Base-by-base conservation (phyloP, 2,113 vertebrate genomes). In the Pseudorectes ferrugineus region DNA sequence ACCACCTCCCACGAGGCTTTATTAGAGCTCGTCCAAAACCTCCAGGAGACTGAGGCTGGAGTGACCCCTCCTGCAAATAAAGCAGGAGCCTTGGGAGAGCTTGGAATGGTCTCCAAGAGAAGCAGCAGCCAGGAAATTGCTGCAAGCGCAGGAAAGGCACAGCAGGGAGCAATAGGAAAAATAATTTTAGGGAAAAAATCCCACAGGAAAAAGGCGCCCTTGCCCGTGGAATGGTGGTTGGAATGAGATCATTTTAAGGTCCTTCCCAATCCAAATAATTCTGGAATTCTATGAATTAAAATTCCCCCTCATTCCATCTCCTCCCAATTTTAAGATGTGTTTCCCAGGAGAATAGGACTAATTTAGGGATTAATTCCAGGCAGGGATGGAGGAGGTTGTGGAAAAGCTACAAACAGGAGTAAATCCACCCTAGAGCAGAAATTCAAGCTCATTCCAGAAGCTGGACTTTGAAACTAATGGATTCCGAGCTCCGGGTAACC, bases 31-130 rank as follows among this genome's bases (percentile, higher is more conserved):
- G 31, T 70, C 45, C 70, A 59, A 84, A 87, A 54, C 11, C 46
- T 87, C 51, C 73, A 20, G 89, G 77, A 15, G 1, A 11, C 31
- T 31, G 23, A 13, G 54, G 73, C 49, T 54, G 57, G 12, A 66
- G 35, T 54, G 79, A 84, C 73, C 89, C 85, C 79, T 54, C 19
- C 63, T 43, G 61, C 46, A 92, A 91, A 93, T 22, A 82, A 87
- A 94, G n/a, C 25, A 17, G 76, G 40, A 92, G 43, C 11, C 65
- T 38, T 3, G 13, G 85, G 87, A 77, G 51, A 1, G 3, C 33
- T 68, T 1, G 9, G 43, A 87, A 33, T 18, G 35, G 4, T 43
- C 65, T 46, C 59, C 21, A 24, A 61, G 55, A 63, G 85, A 57
- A 84, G 83, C 36, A 66, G 66, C 52, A 67, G 72, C 63, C 55